A percentile compares a stretch with the other conserved stretches of the same genome.
These are phyloP conservation scores for Entomyzon cyanotis DNA, from an alignment of 2,113 vertebrate species.

Conservation along the genomic window DNA sequence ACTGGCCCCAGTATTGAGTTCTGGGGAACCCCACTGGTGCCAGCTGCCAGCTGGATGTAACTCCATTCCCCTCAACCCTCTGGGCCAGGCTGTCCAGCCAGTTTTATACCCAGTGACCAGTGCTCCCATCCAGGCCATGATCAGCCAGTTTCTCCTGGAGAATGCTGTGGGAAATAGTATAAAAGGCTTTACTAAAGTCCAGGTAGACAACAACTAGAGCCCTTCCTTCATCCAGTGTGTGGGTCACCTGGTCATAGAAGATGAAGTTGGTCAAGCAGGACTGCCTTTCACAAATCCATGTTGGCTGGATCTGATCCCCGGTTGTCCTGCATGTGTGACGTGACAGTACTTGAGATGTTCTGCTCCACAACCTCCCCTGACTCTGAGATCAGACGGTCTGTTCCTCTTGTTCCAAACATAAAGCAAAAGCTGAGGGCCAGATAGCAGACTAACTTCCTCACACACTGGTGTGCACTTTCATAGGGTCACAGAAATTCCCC, in stretches of 20 bases:
- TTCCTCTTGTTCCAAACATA: not conserved
- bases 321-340: fast-evolving
- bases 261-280: not conserved
- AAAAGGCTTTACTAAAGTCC: not conserved
- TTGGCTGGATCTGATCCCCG: not conserved
- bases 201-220: not conserved
- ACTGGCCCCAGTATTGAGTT: not conserved
- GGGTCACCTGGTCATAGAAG: not conserved
- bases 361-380: not conserved
- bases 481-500: not conserved
- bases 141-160: not conserved
- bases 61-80: not conserved
- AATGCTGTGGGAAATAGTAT: not conserved
- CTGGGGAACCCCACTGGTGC: not conserved
- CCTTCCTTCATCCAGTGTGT: not conserved
- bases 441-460: not conserved
- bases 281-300: not conserved
- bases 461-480: not conserved
- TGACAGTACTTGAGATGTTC: not conserved
- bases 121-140: not conserved
- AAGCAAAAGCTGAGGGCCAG: not conserved
- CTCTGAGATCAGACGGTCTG: not conserved
- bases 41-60: not conserved
- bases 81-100: not conserved
- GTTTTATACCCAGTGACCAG: not conserved